Evolutionary conservation across 2,888 invertebrate genomes (phyloP), one percentile per base, ranked within the genome.

Genomic region (Acanthoscelides obtectus): DNA sequence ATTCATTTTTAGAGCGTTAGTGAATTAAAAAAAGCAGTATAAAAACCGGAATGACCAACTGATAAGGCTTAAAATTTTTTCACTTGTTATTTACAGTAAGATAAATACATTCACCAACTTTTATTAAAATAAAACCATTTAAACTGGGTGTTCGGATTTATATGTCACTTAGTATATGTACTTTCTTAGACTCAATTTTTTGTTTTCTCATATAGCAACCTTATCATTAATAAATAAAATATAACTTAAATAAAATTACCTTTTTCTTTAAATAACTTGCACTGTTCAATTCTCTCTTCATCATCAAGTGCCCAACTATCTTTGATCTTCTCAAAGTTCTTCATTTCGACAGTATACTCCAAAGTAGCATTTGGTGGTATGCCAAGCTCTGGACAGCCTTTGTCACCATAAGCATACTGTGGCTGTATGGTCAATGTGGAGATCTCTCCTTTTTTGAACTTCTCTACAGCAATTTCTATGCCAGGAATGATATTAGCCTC

Each of bases 211-310:
- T n/a, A n/a, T n/a, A n/a, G n/a, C n/a, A n/a, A n/a, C n/a, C n/a
- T n/a, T n/a, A n/a, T n/a, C n/a, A n/a, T n/a, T n/a, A n/a, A n/a
- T n/a, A n/a, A n/a, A n/a, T n/a, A n/a, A 45, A 45, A 4, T 12
- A 45, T 12, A 45, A 45, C 6, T 45, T 6, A 12, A 45, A 45
- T 4, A 17, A 45, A 45, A 45, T 45, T 45, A 45, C 45, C 99
- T 82, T 95, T 97, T 74, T 94, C 93, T 86, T 99, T 99, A 75
- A 91, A 92, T 19, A 93, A 86, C 83, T 92, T 91, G 0, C 94
- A 91, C 81, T 94, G 94, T 72, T 93, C 93, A 5, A 98, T 78
- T 82, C 94, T 94, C 84, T 98, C 95, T 0, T 87, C 84, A 0
- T 88, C 87, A 73, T 94, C 92, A 87, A 98, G 88, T 66, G 93